Evolutionary conservation across 2,113 vertebrate species (phyloP), one percentile per base, ranked within the genome.

Genomic region (Sceloporus undulatus): DNA sequence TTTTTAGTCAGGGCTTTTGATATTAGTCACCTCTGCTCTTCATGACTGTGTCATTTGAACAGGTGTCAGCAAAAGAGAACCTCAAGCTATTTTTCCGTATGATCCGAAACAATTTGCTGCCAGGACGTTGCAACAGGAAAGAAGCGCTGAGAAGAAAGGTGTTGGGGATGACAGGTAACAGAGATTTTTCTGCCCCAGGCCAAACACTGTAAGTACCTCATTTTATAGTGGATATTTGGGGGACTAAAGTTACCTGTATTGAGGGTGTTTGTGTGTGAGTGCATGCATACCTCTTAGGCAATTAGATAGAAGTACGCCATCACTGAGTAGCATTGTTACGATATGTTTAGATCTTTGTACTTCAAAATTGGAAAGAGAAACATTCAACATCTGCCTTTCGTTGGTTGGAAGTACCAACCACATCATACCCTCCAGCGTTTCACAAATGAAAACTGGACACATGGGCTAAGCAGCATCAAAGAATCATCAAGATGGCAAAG

Each of bases 21-120:
- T 19, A 62, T 78, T 85, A 89, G 66, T 76, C 89, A 54, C 11
- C 62, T 88, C 68, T 27, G 1, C 90, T 88, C 79, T 87, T 70
- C 38, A 7, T 88, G 75, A 23, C 10, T 79, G 40, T 48, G 29
- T 78, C 6, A 2, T 91, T 92, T 84, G 88, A 86, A 87, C 88
- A 98, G 97, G 95, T 97, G 77, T 98, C 98, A 81, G 96, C 96
- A 94, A 98, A 93, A 76, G 97, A 95, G 7, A 97, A 95, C 2
- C 90, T 97, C 77, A 96, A 96, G 54, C 97, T 96, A 0, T 89
- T 98, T 13, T 74, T 97, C 40, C 77, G 27, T 86, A 96, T 91
- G 0, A 84, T 97, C 86, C 96, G 95, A 62, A 96, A 94, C 23
- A 94, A 94, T 38, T 89, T 98, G 91, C 93, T 96, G 16, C 96